phyloP scores from a whole-genome alignment of 2,113 vertebrate species.

The Alosa alosa region DNA sequence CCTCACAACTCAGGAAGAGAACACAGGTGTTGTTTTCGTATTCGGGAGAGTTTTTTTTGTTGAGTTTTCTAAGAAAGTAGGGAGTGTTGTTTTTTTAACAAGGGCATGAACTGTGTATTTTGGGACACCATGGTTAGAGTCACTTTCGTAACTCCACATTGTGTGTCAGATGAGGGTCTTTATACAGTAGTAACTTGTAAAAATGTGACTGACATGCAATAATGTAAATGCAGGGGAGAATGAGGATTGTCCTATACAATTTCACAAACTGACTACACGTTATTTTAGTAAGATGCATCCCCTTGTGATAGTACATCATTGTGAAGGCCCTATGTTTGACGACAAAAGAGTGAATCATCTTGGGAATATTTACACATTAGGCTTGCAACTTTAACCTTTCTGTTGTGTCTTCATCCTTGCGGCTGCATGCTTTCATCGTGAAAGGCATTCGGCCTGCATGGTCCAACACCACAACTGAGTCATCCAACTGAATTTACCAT shows the following conservation, averaged over 20 bases:
- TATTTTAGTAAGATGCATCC: neutral
- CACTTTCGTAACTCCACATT: neutral
- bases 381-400: constrained; percentile 18
- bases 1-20: constrained; percentile 8
- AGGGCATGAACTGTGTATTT: neutral
- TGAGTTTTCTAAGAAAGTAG: neutral
- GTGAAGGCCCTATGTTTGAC: neutral
- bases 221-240: neutral
- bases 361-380: constrained; percentile 35
- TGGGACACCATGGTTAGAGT: neutral
- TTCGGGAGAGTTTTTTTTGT: constrained; percentile 1
- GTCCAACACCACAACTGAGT: constrained; percentile 35
- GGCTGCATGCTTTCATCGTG: constrained; percentile 52
- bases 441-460: constrained; percentile 35
- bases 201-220: neutral
- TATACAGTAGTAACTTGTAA: neutral
- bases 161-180: neutral
- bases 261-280: neutral
- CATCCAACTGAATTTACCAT: constrained; percentile 40
- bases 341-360: constrained; percentile 38
- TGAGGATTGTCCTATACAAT: neutral
- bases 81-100: neutral
- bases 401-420: constrained; percentile 51
- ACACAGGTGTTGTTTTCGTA: constrained; percentile 18
- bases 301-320: neutral